Evolutionary conservation across 2,888 invertebrate species (phyloP).

Genomic region (Aquatica leii): DNA sequence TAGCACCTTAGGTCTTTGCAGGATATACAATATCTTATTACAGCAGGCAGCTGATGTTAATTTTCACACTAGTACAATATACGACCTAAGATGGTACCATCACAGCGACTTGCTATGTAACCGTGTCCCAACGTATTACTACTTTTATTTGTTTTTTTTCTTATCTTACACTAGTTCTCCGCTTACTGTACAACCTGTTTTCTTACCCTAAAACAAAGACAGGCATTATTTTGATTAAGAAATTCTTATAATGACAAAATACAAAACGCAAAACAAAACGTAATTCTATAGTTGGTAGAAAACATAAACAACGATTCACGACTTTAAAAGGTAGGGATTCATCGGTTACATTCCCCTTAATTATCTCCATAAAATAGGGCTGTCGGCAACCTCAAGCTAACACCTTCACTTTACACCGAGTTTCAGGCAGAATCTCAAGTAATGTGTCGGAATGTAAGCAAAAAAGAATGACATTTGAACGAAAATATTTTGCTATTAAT

Average conservation of each 20-base stretch:
- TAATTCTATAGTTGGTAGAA: constrained; percentile 24
- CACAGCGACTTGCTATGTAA: constrained; percentile 34
- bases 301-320: constrained; percentile 30
- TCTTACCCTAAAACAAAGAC: background rate
- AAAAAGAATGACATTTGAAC: constrained; percentile 24
- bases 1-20: constrained; percentile 34
- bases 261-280: constrained; percentile 10
- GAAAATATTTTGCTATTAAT: constrained; percentile 35
- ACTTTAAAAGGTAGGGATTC: constrained; percentile 46
- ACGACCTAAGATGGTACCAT: constrained; percentile 34
- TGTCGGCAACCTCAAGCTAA: constrained; percentile 49
- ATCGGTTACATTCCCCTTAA: constrained; percentile 53
- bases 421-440: constrained; percentile 26
- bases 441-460: constrained; percentile 29
- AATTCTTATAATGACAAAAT: constrained; percentile 1
- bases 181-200: constrained; percentile 7
- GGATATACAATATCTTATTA: constrained; percentile 54
- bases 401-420: constrained; percentile 47
- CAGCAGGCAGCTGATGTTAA: constrained; percentile 52
- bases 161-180: constrained; percentile 5
- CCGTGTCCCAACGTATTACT: constrained; percentile 26
- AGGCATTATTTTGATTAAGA: background rate
- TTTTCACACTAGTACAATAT: constrained; percentile 52
- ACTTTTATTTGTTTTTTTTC: constrained; percentile 8
- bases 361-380: constrained; percentile 53